phyloP scores from a whole-genome alignment of 2,113 vertebrate genomes.

The Caretta caretta region DNA sequence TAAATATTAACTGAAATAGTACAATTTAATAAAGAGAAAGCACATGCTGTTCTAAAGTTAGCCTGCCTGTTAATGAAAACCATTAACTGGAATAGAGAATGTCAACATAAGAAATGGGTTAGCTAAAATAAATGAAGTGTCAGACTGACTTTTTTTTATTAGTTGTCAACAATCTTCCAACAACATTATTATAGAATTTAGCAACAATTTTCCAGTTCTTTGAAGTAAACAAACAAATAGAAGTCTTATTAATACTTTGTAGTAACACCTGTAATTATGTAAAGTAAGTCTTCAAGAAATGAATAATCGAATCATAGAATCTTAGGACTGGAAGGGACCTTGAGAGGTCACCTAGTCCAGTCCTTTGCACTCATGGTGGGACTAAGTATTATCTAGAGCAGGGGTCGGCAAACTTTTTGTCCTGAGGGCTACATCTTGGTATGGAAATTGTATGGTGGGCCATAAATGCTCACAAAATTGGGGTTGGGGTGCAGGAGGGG shows the following conservation, averaged over 20 bases:
- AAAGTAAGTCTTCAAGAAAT: slow-evolving; percentile 29
- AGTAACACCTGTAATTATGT: slow-evolving; percentile 62
- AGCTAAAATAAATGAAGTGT: slow-evolving; percentile 14
- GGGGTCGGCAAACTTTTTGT: no score
- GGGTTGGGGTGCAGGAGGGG: no score
- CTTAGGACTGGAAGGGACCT: no score
- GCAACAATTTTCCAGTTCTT: slow-evolving; percentile 37
- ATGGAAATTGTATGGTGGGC: no score
- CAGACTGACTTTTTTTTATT: slow-evolving; percentile 46
- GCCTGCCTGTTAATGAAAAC: neutral
- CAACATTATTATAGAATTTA: slow-evolving; percentile 62
- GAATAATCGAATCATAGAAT: neutral
- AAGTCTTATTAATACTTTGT: slow-evolving; percentile 53
- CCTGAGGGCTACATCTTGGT: no score
- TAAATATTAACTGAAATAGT: neutral
- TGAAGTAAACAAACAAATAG: slow-evolving; percentile 62
- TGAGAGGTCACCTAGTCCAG: no score
- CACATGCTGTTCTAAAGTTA: neutral
- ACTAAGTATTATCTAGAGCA: no score
- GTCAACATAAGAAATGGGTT: neutral
- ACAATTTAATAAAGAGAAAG: neutral
- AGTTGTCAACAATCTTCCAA: slow-evolving; percentile 52
- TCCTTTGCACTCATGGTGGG: no score
- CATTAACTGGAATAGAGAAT: neutral
- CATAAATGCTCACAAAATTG: no score